phyloP scores from a whole-genome alignment of 2,888 invertebrate species.

The Cynaeus angustus region DNA sequence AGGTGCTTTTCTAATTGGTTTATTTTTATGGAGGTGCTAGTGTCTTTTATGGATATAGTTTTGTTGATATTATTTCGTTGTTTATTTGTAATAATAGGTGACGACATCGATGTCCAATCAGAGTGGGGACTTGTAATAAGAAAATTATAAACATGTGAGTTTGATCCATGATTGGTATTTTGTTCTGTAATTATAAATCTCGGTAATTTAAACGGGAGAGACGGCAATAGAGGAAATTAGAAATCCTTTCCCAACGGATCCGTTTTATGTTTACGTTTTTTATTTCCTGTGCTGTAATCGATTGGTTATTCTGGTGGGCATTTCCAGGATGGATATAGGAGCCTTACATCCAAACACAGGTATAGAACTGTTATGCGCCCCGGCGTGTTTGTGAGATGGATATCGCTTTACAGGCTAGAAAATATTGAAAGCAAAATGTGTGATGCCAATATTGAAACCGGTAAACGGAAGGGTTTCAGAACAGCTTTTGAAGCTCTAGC shows the following conservation, averaged over 20 bases:
- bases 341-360: constrained; percentile 15
- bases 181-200: too few relatives aligned
- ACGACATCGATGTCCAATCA: not conserved
- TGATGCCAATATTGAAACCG: constrained; percentile 48
- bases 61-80: constrained; percentile 14
- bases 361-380: constrained; percentile 23
- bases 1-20: constrained; percentile 10
- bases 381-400: constrained; percentile 51
- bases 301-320: constrained; percentile 13
- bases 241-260: not conserved
- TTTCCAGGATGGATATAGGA: constrained; percentile 14
- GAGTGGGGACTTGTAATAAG: too few relatives aligned
- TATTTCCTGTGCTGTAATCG: constrained; percentile 22
- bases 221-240: too few relatives aligned
- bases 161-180: too few relatives aligned
- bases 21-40: constrained; percentile 10
- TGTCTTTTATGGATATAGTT: constrained; percentile 14
- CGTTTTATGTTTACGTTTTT: constrained; percentile 10
- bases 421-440: constrained; percentile 53
- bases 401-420: constrained; percentile 51
- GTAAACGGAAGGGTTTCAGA: constrained; percentile 52
- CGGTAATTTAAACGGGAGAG: too few relatives aligned
- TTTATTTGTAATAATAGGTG: constrained; percentile 5
- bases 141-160: too few relatives aligned
- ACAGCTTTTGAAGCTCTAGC: constrained; percentile 50